phyloP scores from a whole-genome alignment of 2,797 vertebrate genomes.

The Triplophysa bombifrons region DNA sequence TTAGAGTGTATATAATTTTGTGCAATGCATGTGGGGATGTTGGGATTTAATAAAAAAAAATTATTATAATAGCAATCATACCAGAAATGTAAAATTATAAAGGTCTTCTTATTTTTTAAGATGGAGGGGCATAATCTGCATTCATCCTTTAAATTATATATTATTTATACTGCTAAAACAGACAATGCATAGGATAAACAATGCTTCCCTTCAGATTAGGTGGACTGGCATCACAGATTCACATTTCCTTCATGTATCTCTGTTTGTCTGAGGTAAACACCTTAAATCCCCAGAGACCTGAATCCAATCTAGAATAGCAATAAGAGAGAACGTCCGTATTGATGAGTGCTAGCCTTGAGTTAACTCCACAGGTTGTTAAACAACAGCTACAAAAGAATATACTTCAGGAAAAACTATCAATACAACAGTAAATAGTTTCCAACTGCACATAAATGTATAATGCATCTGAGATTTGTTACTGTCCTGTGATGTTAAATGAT shows the following conservation, averaged over 20 bases:
- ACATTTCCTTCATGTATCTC: neutral
- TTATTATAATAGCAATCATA: neutral
- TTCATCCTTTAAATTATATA: neutral
- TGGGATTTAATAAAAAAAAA: neutral
- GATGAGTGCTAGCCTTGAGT: neutral
- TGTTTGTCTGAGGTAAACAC: neutral
- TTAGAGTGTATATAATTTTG: neutral
- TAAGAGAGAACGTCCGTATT: conserved; percentile 25
- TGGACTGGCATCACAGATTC: neutral
- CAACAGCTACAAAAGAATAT: conserved; percentile 11
- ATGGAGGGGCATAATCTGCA: neutral
- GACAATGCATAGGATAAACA: neutral
- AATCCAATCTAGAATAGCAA: neutral
- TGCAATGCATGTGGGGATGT: neutral
- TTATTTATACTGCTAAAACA: neutral
- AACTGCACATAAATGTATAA: conserved; percentile 32
- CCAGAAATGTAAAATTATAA: neutral
- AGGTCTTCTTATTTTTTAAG: neutral
- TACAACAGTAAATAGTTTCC: conserved; percentile 8
- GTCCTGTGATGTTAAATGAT: conserved; percentile 20
- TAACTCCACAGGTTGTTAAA: conserved; percentile 17
- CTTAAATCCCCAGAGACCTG: neutral
- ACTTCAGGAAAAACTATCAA: conserved; percentile 18
- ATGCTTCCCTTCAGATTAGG: neutral
- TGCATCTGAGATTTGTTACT: conserved; percentile 28